Evolutionary conservation across 2,113 vertebrate species (phyloP), one percentile per base, ranked within the genome.

Genomic region (Brienomyrus longianalis): DNA sequence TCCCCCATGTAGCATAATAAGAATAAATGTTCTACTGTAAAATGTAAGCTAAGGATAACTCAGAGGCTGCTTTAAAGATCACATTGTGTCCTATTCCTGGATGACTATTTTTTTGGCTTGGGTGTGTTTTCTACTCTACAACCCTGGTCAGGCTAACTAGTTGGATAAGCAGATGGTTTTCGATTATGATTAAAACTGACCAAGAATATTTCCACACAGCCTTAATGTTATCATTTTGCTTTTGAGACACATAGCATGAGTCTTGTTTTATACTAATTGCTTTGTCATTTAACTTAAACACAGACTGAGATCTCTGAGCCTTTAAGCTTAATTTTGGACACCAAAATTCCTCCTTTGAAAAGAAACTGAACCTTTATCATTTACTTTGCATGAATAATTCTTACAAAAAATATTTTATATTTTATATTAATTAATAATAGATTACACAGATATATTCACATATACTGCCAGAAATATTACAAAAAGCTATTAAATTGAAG

Each of bases 1-100:
- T 95, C 93, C 93, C 90, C 94, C 93, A 91, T 92, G 93, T 93
- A 92, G 93, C 92, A 92, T 95, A 96, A 96, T 96, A 94, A 95
- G 94, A 95, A 96, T 95, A 95, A 96, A 96, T 96, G 95, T 94
- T 86, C 43, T 31, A 90, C 91, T 91, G 92, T 91, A 91, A 92
- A 91, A 87, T 74, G 27, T 83, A 89, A 91, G 89, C 85, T 70
- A 59, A 83, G 90, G 62, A 91, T 59, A 80, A 90, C 89, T 89
- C 90, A 87, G 66, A 89, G 87, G 86, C 90, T 91, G 89, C 50
- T 86, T 90, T 59, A 89, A 90, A 83, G 83, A 21, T 88, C 51
- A 23, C 70, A 19, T 9, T 56, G 45, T 47, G 84, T 83, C 87
- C 19, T 39, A 1, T 13, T 70, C 43, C 19, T 43, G 35, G 83